Base-by-base conservation (phyloP, 2,888 invertebrate species). In the Meiosimyza decipiens region DNA sequence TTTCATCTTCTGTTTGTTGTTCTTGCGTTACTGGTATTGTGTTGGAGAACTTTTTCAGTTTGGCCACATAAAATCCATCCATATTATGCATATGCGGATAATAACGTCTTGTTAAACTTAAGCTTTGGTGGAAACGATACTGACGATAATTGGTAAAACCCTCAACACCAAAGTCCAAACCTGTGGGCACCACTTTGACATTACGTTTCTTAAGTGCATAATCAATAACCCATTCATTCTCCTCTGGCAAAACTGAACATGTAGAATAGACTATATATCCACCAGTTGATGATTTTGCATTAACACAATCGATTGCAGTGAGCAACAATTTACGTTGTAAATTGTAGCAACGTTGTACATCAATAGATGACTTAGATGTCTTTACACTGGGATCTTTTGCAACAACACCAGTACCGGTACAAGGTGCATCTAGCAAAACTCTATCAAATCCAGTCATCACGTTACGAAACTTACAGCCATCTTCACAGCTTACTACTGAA, bases 51-150 rank as follows among this genome's bases (percentile, higher is more conserved):
- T 99, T 99, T 88, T 97, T 97, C 15, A 99, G 87, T 88, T 99
- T 99, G 0, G 98, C 98, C 2, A 99, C 98, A 88, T 94, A 99
- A 87, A 99, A 99, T 5, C 99, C 99, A 88, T 99, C 99, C 94
- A 99, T 96, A 85, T 99, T 99, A 85, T 99, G 97, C 4, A 94
- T 93, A 85, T 99, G 99, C 0, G 99, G 99, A 88, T 99, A 99
- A 88, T 96, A 98, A 68, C 99, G 90, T 84, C 92, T 91, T 0
- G 97, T 94, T 73, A 96, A 87, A 83, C 95, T 95, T 86, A 99
- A 87, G 13, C 94, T 93, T 0, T 96, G 96, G 87, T 98, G 97
- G 88, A 96, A 98, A 79, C 96, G 90, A 80, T 91, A 89, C 77
- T 95, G 93, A 68, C 94, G 90, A 82, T 93, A 98, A 88, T 94